phyloP scores from a whole-genome alignment of 2,888 invertebrate species.

The Unio delphinus region DNA sequence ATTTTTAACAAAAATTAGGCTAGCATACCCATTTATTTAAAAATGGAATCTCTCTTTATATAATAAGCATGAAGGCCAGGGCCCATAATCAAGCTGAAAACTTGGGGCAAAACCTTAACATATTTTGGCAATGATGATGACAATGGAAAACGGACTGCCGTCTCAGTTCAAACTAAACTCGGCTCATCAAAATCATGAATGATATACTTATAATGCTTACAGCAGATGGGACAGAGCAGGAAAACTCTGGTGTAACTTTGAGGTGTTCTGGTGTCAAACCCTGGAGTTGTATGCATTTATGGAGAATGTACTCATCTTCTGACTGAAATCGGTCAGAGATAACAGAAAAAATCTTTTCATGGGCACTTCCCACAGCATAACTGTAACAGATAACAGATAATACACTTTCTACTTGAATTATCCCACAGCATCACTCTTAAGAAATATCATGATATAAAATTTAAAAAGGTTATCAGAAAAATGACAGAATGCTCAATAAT shows the following conservation, averaged over 20 bases:
- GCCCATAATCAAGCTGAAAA: too few relatives aligned
- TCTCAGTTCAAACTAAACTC: neutral
- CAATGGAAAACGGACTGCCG: neutral
- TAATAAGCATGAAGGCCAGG: too few relatives aligned
- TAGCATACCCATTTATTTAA: too few relatives aligned
- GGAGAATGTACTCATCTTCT: slow-evolving; percentile 52
- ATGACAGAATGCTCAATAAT: too few relatives aligned
- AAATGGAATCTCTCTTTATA: too few relatives aligned
- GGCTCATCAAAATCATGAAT: neutral
- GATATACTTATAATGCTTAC: slow-evolving; percentile 49
- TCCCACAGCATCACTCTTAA: slow-evolving; percentile 57
- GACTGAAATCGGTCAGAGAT: slow-evolving; percentile 46
- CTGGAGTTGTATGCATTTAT: slow-evolving; percentile 49
- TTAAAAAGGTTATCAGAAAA: slow-evolving; percentile 1
- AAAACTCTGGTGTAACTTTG: slow-evolving; percentile 56
- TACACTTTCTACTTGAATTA: slow-evolving; percentile 49
- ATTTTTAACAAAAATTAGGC: too few relatives aligned
- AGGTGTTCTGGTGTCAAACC: slow-evolving; percentile 58
- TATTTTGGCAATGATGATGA: too few relatives aligned
- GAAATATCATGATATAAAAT: slow-evolving; percentile 59
- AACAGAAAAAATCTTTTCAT: slow-evolving; percentile 62
- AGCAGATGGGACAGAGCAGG: slow-evolving; percentile 62
- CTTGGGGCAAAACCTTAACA: too few relatives aligned
- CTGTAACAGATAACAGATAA: slow-evolving; percentile 59
- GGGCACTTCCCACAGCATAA: slow-evolving; percentile 60